Base-by-base conservation (phyloP, 2,888 invertebrate species). In the Lasiommata megera region DNA sequence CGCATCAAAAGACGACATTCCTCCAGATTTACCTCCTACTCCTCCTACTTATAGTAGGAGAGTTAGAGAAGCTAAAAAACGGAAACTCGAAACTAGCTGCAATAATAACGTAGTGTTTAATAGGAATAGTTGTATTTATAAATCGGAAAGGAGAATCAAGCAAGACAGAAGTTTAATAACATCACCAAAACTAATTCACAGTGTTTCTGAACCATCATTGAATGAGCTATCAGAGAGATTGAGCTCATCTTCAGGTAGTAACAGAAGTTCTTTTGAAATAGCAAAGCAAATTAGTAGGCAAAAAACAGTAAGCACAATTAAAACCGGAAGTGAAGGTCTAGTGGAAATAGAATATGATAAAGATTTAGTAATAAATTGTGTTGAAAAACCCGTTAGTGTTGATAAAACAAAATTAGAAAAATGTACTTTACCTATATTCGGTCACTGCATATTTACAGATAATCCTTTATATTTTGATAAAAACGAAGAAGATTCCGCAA, bases 311-410 rank as follows among this genome's bases (percentile, higher is more conserved):
- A 86, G 85, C 63, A 89, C 89, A 17, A 90, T 87, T 3, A 87
- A 82, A 74, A 79, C 88, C 1, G 74, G 82, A 1, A 91, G 84
- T 50, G 82, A 92, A 70, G 92, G 91, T 9, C 77, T 92, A 59
- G 92, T 92, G 44, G 92, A 92, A 76, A 92, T 93, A 62, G 93
- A 93, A 76, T 93, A 93, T 76, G 91, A 88, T 47, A 68, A 77
- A 70, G 86, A 79, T 78, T 79, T 78, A 82, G 82, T 84, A 28
- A 82, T 84, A 40, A 90, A 81, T 67, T 88, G 84, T 70, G 65
- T 79, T 72, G 87, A 90, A 77, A 84, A 84, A 70, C 85, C 85
- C 56, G 51, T 81, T 41, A 34, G 69, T 52, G 66, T 76, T 9
- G 72, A 74, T 29, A 78, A 78, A 56, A 64, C 64, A 43, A 67